Percentiles rank a stretch among this genome's conserved stretches.
Conservation (phyloP, 2,888 invertebrate species). For the Mythimna albipuncta region DNA sequence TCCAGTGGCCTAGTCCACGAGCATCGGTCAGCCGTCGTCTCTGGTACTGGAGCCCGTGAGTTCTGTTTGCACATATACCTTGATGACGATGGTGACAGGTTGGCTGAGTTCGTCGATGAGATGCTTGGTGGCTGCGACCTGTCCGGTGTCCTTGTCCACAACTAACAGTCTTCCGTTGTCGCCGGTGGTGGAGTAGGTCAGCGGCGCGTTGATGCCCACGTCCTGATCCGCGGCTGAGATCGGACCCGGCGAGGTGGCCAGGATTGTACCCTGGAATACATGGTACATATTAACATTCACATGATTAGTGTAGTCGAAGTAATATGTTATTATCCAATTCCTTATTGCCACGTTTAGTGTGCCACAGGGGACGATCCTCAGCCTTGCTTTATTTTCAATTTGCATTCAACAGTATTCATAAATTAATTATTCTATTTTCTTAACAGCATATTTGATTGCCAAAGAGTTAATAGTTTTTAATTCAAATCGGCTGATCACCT, state of each 20-base stretch:
- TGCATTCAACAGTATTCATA: not conserved
- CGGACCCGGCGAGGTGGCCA: constrained; percentile 93
- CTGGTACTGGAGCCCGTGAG: no score
- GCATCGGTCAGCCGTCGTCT: no score
- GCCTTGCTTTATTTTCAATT: not conserved
- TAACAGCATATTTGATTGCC: not conserved
- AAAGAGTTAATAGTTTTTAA: not conserved
- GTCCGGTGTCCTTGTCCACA: constrained; percentile 92
- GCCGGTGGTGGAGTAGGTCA: constrained; percentile 93
- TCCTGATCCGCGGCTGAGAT: constrained; percentile 96
- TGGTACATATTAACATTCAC: not conserved
- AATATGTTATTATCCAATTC: not conserved
- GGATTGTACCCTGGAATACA: constrained; percentile 89
- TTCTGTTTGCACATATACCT: constrained; percentile 83
- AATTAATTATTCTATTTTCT: not conserved
- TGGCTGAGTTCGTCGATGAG: constrained; percentile 91
- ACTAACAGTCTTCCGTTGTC: constrained; percentile 91
- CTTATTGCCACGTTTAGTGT: not conserved
- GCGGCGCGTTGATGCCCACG: constrained; percentile 93
- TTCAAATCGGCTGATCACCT: not conserved
- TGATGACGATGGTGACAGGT: constrained; percentile 95
- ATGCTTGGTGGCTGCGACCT: constrained; percentile 90
- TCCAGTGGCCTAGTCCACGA: no score
- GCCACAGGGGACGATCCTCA: not conserved
- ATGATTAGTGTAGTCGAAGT: not conserved